These are phyloP conservation scores for Cichladusa arquata DNA, from an alignment of 2,113 vertebrate species.

Conservation along the genomic window DNA sequence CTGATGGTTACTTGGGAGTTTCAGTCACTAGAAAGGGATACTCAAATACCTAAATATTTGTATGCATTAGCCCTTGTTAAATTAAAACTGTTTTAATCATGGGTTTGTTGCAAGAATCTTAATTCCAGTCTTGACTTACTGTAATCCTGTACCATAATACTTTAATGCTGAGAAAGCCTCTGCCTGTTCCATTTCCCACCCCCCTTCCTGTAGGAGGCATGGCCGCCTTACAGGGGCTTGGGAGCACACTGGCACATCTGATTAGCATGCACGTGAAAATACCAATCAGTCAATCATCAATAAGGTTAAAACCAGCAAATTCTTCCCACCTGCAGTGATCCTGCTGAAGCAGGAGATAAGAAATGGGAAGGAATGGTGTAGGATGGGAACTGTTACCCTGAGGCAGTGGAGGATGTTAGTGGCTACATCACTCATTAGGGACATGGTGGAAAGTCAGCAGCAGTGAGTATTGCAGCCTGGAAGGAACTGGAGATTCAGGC, in stretches of 20 bases:
- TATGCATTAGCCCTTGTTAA: background rate
- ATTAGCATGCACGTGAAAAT: background rate
- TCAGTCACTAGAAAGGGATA: background rate
- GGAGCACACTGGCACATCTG: background rate
- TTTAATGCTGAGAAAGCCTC: background rate
- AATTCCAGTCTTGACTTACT: background rate
- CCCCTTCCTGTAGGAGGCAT: background rate
- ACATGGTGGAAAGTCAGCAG: rapidly evolving
- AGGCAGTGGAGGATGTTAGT: background rate
- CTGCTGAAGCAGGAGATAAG: background rate
- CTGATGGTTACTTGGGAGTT: background rate
- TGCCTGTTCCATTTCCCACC: background rate
- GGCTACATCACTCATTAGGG: background rate
- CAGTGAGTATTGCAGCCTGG: rapidly evolving
- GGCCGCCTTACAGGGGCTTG: background rate
- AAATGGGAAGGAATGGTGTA: background rate
- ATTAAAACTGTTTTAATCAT: background rate
- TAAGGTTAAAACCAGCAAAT: background rate
- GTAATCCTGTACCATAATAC: background rate
- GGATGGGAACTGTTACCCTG: background rate
- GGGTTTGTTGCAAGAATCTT: background rate
- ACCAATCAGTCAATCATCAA: background rate
- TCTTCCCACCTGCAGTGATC: background rate
- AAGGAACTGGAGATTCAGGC: background rate
- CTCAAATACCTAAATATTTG: background rate